These are phyloP conservation scores for Saturnia japonica DNA, from an alignment of 2,888 invertebrate species.

Conservation along the genomic window DNA sequence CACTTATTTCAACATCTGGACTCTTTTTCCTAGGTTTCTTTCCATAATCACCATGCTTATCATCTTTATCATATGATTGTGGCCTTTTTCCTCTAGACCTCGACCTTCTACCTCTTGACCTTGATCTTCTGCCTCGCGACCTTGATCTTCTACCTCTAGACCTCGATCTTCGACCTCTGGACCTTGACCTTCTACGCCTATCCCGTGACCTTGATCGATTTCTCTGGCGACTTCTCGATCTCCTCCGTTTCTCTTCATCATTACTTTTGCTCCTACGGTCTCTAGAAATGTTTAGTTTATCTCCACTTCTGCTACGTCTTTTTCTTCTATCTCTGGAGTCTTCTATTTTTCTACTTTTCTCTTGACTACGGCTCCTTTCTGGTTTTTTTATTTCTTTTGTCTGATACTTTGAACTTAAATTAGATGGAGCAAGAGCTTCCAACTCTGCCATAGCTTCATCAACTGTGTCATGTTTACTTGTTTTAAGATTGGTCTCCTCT, in stretches of 20 bases:
- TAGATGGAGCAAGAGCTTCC: conserved; percentile 91
- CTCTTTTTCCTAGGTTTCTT: conserved; percentile 64
- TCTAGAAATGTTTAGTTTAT: conserved; percentile 46
- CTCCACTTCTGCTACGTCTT: conserved; percentile 53
- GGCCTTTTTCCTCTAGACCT: conserved; percentile 49
- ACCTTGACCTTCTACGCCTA: conserved; percentile 38
- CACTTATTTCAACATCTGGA: conserved; percentile 82
- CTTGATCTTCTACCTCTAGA: conserved; percentile 47
- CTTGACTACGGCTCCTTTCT: conserved; percentile 50
- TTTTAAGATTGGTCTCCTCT: conserved; percentile 55
- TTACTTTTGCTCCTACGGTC: conserved; percentile 41
- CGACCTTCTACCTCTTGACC: conserved; percentile 40
- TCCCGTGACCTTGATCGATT: conserved; percentile 43
- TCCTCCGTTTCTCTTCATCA: conserved; percentile 43
- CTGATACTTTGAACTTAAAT: conserved; percentile 43
- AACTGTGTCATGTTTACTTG: conserved; percentile 77
- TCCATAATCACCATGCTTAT: conserved; percentile 54
- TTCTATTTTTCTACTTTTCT: conserved; percentile 31
- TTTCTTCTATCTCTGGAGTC: conserved; percentile 39
- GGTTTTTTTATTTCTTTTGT: conserved; percentile 46
- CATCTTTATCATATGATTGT: conserved; percentile 48
- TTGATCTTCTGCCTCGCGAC: conserved; percentile 40
- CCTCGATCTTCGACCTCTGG: conserved; percentile 45
- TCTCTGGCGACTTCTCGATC: conserved; percentile 51
- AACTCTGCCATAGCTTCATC: conserved; percentile 92